A percentile compares a stretch with the other conserved stretches of the same genome.
phyloP scores from a whole-genome alignment of 2,888 invertebrate genomes.

The Himalopsyche tibetana region DNA sequence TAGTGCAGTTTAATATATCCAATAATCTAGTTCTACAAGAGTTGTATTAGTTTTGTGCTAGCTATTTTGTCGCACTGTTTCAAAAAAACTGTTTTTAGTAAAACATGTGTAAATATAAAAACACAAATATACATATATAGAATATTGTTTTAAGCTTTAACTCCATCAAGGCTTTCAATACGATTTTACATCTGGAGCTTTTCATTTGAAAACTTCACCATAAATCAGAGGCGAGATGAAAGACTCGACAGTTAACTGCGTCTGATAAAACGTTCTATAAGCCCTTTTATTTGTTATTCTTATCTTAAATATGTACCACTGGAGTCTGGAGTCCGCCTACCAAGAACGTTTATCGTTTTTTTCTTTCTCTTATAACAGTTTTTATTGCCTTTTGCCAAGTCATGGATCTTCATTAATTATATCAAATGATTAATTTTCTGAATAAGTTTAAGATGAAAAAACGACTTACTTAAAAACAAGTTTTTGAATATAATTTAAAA shows the following conservation, averaged over 20 bases:
- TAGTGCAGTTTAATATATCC: too few relatives aligned
- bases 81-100: too few relatives aligned
- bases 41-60: too few relatives aligned
- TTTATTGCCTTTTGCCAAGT: background rate
- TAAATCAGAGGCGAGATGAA: background rate
- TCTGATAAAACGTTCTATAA: slow-evolving; percentile 10
- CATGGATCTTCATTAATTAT: background rate
- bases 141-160: too few relatives aligned
- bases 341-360: slow-evolving; percentile 5
- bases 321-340: background rate
- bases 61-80: too few relatives aligned
- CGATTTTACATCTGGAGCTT: background rate
- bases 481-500: too few relatives aligned
- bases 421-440: background rate
- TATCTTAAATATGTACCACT: background rate
- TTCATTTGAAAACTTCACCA: slow-evolving; percentile 1
- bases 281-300: slow-evolving; percentile 15
- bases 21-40: too few relatives aligned
- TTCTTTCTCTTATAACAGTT: background rate
- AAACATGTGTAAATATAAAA: too few relatives aligned
- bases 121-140: too few relatives aligned
- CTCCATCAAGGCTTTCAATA: background rate
- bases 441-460: background rate
- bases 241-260: slow-evolving; percentile 20
- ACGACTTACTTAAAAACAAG: background rate